Evolutionary conservation across 1,140 invertebrate genomes (phyloP).

Genomic region (Agraylea sexmaculata): DNA sequence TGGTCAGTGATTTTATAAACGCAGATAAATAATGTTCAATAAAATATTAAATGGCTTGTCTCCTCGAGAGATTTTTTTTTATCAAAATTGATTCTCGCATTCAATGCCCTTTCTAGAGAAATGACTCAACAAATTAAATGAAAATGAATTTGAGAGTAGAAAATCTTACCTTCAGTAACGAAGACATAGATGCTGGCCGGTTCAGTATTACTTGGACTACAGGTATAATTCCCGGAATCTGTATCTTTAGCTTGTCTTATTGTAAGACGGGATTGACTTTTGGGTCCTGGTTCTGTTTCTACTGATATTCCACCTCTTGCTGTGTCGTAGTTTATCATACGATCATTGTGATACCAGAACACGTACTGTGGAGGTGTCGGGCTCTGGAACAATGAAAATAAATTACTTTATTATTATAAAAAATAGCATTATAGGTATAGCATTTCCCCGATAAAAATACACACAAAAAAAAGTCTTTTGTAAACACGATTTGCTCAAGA

Average conservation of each 20-base stretch:
- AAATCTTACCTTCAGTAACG: slow-evolving; percentile 66
- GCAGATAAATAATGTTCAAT: too few relatives aligned
- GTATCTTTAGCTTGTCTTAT: slow-evolving; percentile 71
- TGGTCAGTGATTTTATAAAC: too few relatives aligned
- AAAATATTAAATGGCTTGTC: too few relatives aligned
- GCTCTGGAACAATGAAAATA: slow-evolving; percentile 49
- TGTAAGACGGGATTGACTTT: slow-evolving; percentile 70
- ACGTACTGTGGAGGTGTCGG: slow-evolving; percentile 80
- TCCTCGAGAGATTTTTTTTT: too few relatives aligned
- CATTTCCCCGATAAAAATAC: too few relatives aligned
- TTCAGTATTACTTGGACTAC: slow-evolving; percentile 79
- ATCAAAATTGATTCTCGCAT: too few relatives aligned
- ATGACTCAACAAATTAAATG: too few relatives aligned
- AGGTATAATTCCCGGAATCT: slow-evolving; percentile 85
- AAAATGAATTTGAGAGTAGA: too few relatives aligned
- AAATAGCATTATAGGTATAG: too few relatives aligned
- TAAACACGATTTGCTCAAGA: too few relatives aligned
- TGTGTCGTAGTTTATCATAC: slow-evolving; percentile 86
- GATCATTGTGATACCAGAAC: slow-evolving; percentile 85
- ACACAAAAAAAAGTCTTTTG: too few relatives aligned
- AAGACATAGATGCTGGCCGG: slow-evolving; percentile 80
- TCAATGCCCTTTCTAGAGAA: too few relatives aligned
- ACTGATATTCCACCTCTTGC: slow-evolving; percentile 72
- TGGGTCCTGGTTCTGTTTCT: slow-evolving; percentile 70
- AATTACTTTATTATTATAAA: slow-evolving; percentile 7